Conservation (phyloP, 1,140 invertebrate genomes). For the Drosophila punjabiensis region DNA sequence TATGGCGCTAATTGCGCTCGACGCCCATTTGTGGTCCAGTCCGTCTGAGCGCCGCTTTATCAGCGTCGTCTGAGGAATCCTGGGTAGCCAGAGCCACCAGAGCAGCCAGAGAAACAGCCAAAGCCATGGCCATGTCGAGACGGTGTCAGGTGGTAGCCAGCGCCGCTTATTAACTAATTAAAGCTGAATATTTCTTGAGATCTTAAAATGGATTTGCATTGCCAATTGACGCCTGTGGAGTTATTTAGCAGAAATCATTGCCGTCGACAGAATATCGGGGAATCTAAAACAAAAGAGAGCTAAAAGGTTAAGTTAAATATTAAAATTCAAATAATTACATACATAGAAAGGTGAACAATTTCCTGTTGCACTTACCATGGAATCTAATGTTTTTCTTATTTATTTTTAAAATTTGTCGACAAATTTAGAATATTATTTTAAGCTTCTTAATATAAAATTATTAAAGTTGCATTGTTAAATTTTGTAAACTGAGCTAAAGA, state of each 20-base stretch:
- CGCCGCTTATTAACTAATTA: constrained; percentile 78
- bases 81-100: constrained; percentile 37
- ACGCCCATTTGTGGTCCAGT: constrained; percentile 67
- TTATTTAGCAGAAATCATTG: constrained; percentile 20
- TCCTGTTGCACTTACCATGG: neutral
- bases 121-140: constrained; percentile 45
- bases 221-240: constrained; percentile 40
- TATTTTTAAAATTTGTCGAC: neutral
- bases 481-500: neutral
- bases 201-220: constrained; percentile 68
- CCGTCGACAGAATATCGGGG: neutral
- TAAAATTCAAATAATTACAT: neutral
- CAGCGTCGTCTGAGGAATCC: constrained; percentile 73
- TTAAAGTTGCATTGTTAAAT: neutral
- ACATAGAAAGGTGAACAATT: neutral
- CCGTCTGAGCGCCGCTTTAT: constrained; percentile 57
- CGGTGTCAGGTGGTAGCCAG: constrained; percentile 65
- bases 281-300: neutral
- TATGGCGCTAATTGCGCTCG: constrained; percentile 78
- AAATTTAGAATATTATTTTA: neutral
- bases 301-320: neutral
- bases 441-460: neutral
- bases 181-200: constrained; percentile 78
- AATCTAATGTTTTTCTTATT: neutral
- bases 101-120: constrained; percentile 37